These are phyloP conservation scores for Diachasma alloeum DNA, from an alignment of 1,140 invertebrate genomes.

Conservation along the genomic window DNA sequence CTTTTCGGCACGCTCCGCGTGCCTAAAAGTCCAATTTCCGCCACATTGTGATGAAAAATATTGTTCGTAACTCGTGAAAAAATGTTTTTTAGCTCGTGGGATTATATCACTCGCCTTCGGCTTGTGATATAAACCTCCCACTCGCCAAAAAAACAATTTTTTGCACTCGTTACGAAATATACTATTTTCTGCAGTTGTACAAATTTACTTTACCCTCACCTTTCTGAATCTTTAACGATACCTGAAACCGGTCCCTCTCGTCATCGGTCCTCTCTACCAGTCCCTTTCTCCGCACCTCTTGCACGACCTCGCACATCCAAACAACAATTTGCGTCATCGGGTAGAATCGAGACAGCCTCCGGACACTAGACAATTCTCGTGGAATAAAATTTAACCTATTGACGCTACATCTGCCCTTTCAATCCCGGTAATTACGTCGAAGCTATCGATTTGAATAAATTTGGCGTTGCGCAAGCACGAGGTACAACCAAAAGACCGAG, in stretches of 20 bases:
- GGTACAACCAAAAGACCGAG: not conserved
- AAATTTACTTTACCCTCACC: not conserved
- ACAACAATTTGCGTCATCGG: conserved; percentile 12
- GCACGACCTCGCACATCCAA: conserved; percentile 18
- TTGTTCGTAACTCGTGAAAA: no score
- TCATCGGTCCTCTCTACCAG: not conserved
- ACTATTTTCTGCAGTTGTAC: not conserved
- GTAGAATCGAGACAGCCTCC: not conserved
- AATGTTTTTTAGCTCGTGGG: no score
- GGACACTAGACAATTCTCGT: not conserved
- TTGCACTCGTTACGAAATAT: no score
- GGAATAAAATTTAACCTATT: not conserved
- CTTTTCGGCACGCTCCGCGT: no score
- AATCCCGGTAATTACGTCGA: not conserved
- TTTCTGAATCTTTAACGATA: not conserved
- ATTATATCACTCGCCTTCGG: no score
- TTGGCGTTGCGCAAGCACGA: not conserved
- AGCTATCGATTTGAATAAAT: not conserved
- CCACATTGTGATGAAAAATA: no score
- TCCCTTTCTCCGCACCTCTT: not conserved
- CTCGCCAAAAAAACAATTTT: no score
- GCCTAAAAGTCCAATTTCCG: no score
- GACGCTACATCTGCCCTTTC: not conserved
- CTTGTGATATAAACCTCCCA: no score
- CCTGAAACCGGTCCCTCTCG: not conserved